These are phyloP conservation scores for Geodia barretti DNA, from an alignment of 37 sponge, comb jelly and placozoan genomes.

Conservation along the genomic window DNA sequence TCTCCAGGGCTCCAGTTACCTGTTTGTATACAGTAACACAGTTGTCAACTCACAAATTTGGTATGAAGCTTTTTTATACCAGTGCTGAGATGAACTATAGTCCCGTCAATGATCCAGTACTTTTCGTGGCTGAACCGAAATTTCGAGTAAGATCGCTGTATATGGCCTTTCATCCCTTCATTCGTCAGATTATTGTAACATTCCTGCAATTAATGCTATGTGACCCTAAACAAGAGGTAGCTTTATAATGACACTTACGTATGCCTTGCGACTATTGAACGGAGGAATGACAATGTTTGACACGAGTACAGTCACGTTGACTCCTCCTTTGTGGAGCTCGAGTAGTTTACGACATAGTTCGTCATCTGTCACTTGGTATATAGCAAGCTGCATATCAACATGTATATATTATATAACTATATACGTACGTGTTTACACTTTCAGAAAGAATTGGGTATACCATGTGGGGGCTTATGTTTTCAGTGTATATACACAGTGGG, in stretches of 20 bases:
- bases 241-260: too few relatives aligned
- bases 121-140: slow-evolving; percentile 80
- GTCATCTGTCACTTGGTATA: slow-evolving; percentile 72
- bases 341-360: slow-evolving; percentile 58
- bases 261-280: neutral
- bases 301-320: slow-evolving; percentile 69
- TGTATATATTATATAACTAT: too few relatives aligned
- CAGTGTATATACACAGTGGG: too few relatives aligned
- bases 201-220: slow-evolving; percentile 25
- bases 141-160: slow-evolving; percentile 40
- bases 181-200: slow-evolving; percentile 71
- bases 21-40: slow-evolving; percentile 5
- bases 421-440: too few relatives aligned
- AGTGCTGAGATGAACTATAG: slow-evolving; percentile 82
- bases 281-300: slow-evolving; percentile 45
- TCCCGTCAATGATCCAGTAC: slow-evolving; percentile 84
- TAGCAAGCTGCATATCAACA: slow-evolving; percentile 20
- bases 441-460: too few relatives aligned
- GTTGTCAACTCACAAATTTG: neutral
- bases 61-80: slow-evolving; percentile 30
- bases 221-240: too few relatives aligned
- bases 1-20: slow-evolving; percentile 92
- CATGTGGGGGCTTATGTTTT: too few relatives aligned
- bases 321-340: slow-evolving; percentile 47
- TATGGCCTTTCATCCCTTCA: slow-evolving; percentile 56